Evolutionary conservation across 2,113 vertebrate genomes (phyloP).

Genomic region (Silurus meridionalis): DNA sequence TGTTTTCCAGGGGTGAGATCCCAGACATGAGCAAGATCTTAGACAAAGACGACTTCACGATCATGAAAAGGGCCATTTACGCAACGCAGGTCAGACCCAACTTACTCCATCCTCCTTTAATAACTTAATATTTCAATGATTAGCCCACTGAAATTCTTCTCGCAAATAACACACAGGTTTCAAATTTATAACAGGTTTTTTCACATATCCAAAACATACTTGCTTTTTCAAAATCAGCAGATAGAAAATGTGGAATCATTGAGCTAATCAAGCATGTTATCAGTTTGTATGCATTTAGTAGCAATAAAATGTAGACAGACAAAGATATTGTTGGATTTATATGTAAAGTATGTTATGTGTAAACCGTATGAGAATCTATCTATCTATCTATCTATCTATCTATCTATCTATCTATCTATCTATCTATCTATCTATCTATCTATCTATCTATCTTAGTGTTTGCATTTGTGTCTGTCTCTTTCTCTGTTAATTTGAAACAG

Average conservation of each 20-base stretch:
- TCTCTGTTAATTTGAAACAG: no score
- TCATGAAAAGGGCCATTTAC: constrained; percentile 98
- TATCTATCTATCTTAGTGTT: no score
- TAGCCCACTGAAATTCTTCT: not conserved
- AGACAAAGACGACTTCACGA: constrained; percentile 90
- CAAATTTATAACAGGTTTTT: not conserved
- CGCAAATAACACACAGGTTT: not conserved
- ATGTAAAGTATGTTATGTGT: not conserved
- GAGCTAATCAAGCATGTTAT: not conserved
- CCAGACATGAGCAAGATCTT: constrained; percentile 91
- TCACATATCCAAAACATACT: not conserved
- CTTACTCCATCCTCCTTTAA: not conserved
- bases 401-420: not conserved
- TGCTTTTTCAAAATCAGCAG: not conserved
- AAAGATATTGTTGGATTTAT: not conserved
- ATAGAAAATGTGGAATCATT: not conserved
- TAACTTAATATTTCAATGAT: not conserved
- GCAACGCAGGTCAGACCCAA: constrained; percentile 84
- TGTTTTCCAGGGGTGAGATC: constrained; percentile 60
- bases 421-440: not conserved
- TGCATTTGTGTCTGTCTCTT: no score
- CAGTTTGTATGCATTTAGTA: not conserved
- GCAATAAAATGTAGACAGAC: not conserved
- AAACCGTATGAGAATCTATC: not conserved
- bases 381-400: not conserved